phyloP scores from a whole-genome alignment of 1,140 invertebrate species.

The Anastrepha ludens region DNA sequence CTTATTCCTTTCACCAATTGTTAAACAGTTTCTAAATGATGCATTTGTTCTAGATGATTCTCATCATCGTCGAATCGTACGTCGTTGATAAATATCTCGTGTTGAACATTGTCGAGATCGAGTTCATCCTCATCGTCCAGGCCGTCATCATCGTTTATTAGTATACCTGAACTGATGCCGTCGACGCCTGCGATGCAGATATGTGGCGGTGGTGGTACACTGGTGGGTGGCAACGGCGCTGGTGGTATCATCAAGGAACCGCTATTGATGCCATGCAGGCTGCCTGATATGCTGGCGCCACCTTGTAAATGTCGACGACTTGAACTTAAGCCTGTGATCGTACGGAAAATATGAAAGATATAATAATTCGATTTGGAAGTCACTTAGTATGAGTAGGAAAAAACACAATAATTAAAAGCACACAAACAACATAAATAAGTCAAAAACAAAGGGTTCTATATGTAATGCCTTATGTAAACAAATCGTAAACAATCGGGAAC shows the following conservation, averaged over 20 bases:
- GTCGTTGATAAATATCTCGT: conserved; percentile 72
- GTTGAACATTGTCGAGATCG: conserved; percentile 66
- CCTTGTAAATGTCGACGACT: conserved; percentile 73
- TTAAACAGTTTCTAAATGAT: conserved; percentile 73
- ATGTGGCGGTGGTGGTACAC: conserved; percentile 71
- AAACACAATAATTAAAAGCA: too few species aligned
- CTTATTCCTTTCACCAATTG: conserved; percentile 59
- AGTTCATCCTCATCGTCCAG: conserved; percentile 65
- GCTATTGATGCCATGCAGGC: conserved; percentile 72
- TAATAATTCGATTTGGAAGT: too few species aligned
- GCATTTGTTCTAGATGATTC: conserved; percentile 69
- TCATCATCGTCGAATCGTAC: conserved; percentile 73
- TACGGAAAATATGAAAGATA: too few species aligned
- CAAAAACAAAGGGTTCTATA: too few species aligned
- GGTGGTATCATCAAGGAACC: conserved; percentile 71
- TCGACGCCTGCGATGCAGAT: conserved; percentile 72
- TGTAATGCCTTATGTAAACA: too few species aligned
- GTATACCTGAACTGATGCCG: conserved; percentile 66
- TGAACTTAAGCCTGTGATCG: conserved; percentile 69
- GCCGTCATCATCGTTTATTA: conserved; percentile 69
- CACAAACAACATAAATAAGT: too few species aligned
- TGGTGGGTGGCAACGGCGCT: conserved; percentile 71
- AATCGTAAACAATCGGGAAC: too few species aligned
- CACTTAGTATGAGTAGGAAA: too few species aligned
- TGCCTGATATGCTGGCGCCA: conserved; percentile 73